phyloP scores from a whole-genome alignment of 37 sponge, comb jelly and placozoan genomes.

The Mnemiopsis leidyi region DNA sequence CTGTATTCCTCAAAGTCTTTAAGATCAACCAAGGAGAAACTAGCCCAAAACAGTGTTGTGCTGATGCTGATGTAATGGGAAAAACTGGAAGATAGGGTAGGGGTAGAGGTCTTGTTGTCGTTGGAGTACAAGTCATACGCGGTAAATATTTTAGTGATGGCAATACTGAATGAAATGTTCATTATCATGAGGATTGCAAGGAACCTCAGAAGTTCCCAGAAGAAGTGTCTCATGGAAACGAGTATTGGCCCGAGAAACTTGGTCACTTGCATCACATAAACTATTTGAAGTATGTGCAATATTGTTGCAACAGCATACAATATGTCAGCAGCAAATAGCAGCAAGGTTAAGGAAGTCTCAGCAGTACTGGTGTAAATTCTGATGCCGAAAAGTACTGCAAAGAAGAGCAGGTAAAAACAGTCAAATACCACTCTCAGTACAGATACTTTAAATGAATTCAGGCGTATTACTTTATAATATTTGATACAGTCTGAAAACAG shows the following conservation, averaged over 20 bases:
- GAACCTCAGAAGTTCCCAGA: slow-evolving; percentile 31
- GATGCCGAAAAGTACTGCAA: background rate
- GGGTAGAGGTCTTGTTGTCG: background rate
- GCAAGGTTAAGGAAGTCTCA: background rate
- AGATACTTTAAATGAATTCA: slow-evolving; percentile 58
- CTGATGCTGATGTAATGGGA: slow-evolving; percentile 21
- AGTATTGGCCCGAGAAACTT: slow-evolving; percentile 48
- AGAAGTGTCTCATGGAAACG: slow-evolving; percentile 41
- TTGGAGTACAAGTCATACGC: background rate
- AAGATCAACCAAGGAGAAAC: slow-evolving; percentile 46
- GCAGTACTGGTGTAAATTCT: slow-evolving; percentile 9
- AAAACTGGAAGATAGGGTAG: background rate
- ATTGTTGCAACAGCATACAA: slow-evolving; percentile 37
- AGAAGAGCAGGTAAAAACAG: slow-evolving; percentile 8
- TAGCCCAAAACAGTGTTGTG: slow-evolving; percentile 59
- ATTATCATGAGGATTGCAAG: slow-evolving; percentile 45
- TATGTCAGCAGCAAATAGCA: slow-evolving; percentile 4
- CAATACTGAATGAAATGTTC: slow-evolving; percentile 50
- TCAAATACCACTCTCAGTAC: background rate
- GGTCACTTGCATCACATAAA: slow-evolving; percentile 43
- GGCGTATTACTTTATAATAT: slow-evolving; percentile 44
- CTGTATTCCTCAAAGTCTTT: slow-evolving; percentile 38
- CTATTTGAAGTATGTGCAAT: slow-evolving; percentile 19
- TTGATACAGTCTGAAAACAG: slow-evolving; percentile 38
- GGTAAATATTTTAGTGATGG: slow-evolving; percentile 41